A percentile compares a stretch with the other conserved stretches of the same genome.
Evolutionary conservation across 1,140 invertebrate species (phyloP).

Genomic region (Calephelis nemesis): DNA sequence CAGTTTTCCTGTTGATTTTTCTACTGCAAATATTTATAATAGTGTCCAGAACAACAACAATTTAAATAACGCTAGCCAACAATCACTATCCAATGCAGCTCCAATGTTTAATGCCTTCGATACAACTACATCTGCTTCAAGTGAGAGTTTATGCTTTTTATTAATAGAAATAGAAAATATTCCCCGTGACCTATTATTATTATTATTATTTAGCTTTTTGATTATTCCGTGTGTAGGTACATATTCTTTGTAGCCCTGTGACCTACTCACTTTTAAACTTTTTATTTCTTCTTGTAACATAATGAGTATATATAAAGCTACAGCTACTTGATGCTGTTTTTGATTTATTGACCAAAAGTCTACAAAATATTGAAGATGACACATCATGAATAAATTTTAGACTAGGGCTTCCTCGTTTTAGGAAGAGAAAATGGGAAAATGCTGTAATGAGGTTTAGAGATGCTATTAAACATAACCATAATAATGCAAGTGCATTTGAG

Average conservation of each 20-base stretch:
- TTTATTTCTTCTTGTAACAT: too few relatives aligned
- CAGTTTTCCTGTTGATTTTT: conserved; percentile 78
- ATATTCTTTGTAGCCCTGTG: too few relatives aligned
- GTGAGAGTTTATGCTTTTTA: conserved; percentile 44
- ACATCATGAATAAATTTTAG: conserved; percentile 90
- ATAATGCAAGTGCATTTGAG: conserved; percentile 89
- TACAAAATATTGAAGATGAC: conserved; percentile 76
- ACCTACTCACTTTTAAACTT: too few relatives aligned
- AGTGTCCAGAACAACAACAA: conserved; percentile 73
- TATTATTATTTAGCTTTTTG: too few relatives aligned
- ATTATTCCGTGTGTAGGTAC: too few relatives aligned
- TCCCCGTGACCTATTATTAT: too few relatives aligned
- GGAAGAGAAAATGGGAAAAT: conserved; percentile 83
- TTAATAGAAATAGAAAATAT: background rate
- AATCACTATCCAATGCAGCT: conserved; percentile 39
- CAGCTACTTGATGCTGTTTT: conserved; percentile 86
- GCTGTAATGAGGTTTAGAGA: conserved; percentile 88
- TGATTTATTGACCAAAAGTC: conserved; percentile 82
- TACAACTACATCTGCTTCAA: conserved; percentile 44
- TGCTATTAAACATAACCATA: conserved; percentile 86
- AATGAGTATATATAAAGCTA: conserved; percentile 77
- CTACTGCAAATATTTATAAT: conserved; percentile 76
- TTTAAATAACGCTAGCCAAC: conserved; percentile 55
- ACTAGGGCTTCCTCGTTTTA: conserved; percentile 87
- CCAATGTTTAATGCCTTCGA: conserved; percentile 55